Evolutionary conservation across 2,888 invertebrate species (phyloP).

Genomic region (Craniophora ligustri): DNA sequence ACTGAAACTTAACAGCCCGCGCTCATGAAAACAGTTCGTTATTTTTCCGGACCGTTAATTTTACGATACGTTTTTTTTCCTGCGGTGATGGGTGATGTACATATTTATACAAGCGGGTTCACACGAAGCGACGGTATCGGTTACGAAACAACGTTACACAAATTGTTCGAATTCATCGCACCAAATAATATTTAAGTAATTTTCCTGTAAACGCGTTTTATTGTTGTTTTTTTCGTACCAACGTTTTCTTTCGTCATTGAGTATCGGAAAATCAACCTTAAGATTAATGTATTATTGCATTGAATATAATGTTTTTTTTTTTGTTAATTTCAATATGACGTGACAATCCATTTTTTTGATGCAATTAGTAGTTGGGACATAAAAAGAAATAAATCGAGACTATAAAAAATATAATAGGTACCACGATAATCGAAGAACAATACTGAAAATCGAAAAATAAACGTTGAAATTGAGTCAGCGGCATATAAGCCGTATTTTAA

Average conservation of each 20-base stretch:
- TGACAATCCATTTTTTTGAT: too few species aligned
- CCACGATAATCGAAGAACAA: too few species aligned
- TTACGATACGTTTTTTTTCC: conserved; percentile 36
- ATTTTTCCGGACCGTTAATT: conserved; percentile 45
- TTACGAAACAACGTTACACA: conserved; percentile 22
- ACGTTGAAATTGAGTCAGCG: too few species aligned
- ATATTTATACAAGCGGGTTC: conserved; percentile 11
- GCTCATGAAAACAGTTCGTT: conserved; percentile 27
- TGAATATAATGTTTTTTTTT: too few species aligned
- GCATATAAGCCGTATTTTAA: too few species aligned
- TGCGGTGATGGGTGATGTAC: conserved; percentile 20
- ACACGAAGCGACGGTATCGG: conserved; percentile 15
- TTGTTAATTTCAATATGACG: too few species aligned
- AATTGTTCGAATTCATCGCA: conserved; percentile 18
- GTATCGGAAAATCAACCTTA: background rate
- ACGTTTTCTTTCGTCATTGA: background rate
- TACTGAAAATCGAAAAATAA: too few species aligned
- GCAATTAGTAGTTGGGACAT: too few species aligned
- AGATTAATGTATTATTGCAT: conserved; percentile 7
- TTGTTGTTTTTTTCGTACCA: background rate
- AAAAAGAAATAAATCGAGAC: too few species aligned
- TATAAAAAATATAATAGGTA: too few species aligned
- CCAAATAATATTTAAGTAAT: conserved; percentile 21
- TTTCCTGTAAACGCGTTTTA: conserved; percentile 15
- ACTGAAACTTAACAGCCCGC: conserved; percentile 32